These are phyloP conservation scores for Cantharis rufa DNA, from an alignment of 2,888 invertebrate species.

Conservation along the genomic window DNA sequence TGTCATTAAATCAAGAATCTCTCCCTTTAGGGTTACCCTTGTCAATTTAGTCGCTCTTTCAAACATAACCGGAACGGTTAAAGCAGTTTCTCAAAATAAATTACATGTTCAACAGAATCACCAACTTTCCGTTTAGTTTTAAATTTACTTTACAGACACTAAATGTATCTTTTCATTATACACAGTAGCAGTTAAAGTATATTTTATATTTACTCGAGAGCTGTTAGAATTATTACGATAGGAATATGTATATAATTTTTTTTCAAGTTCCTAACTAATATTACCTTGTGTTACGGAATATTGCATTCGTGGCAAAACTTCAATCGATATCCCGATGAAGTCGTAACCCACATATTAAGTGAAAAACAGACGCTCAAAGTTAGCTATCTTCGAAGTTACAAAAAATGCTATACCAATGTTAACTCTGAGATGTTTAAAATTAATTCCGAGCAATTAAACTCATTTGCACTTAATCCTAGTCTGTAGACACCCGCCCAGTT, in stretches of 20 bases:
- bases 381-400: neutral
- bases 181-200: neutral
- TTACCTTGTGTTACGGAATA: neutral
- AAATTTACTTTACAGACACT: neutral
- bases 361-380: neutral
- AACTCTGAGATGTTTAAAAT: slow-evolving; percentile 15
- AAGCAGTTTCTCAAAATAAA: neutral
- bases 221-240: neutral
- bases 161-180: neutral
- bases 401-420: neutral
- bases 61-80: neutral
- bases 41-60: neutral
- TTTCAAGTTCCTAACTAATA: neutral
- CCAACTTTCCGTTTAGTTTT: neutral
- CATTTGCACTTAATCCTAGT: slow-evolving; percentile 28
- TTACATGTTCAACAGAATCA: neutral
- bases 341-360: neutral
- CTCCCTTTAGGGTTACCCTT: neutral
- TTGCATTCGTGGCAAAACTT: neutral
- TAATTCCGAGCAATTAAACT: slow-evolving; percentile 29
- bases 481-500: slow-evolving; percentile 24
- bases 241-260: neutral
- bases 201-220: neutral
- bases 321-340: neutral
- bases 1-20: neutral